Base-by-base conservation (phyloP, 2,888 invertebrate species). In the Calameuta idolon region DNA sequence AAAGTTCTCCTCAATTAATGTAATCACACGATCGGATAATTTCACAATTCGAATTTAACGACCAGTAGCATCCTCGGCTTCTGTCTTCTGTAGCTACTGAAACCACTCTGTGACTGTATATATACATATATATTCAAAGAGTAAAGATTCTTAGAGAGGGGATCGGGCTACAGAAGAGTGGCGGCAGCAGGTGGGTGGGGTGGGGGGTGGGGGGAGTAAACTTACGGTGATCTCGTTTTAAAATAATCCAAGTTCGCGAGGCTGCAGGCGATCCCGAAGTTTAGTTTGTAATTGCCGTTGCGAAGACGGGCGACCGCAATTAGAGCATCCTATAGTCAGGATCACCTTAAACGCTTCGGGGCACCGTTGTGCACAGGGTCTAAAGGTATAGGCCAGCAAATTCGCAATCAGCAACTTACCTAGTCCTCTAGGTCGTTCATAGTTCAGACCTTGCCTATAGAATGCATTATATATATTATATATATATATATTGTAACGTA, bases 11-110 rank as follows among this genome's bases (percentile, higher is more conserved):
- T 23, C 4, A 30, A 69, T 73, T 84, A 86, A 87, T 83, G 87
- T 85, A 88, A 88, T 88, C 88, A 88, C 86, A 88, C 88, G 88
- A 88, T 87, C 87, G 88, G 86, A 83, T 88, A 88, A 87, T 88
- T 88, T 88, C 82, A 85, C 88, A 87, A 88, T 88, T 84, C 87
- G 84, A 85, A 87, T 85, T 88, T 88, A 87, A 88, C 86, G 82
- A 81, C 78, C 82, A 83, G 83, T 81, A 37, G 85, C 85, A 83
- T 81, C 81, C 81, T 80, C 80, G 80, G 81, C 83, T 84, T 86
- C 83, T 83, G 80, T 80, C 79, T 73, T 76, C 81, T 40, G 40
- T 40, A 15, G 37, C 37, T 37, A 37, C 37, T 12, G 37, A 12
- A 37, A 37, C 37, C 12, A 4, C 15, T 40, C 4, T 40, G 1